phyloP scores from a whole-genome alignment of 37 sponge, comb jelly and placozoan genomes.

The Chondrosia reniformis region DNA sequence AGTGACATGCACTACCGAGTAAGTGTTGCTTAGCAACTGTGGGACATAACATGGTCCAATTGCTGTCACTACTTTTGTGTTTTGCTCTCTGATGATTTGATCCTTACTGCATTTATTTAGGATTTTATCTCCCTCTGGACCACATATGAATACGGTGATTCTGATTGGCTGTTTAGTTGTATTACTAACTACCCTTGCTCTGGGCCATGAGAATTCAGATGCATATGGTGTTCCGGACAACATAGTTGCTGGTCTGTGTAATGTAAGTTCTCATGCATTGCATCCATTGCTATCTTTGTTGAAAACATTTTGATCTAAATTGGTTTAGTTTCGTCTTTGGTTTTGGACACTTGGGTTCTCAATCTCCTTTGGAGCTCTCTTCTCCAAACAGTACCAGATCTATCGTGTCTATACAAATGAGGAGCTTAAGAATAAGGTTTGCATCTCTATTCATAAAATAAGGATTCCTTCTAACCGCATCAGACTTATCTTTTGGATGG shows the following conservation, averaged over 20 bases:
- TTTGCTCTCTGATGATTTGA: too few species aligned
- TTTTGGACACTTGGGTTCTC: conserved; percentile 65
- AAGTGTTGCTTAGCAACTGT: conserved; percentile 18
- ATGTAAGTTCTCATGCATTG: not conserved
- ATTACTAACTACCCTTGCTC: conserved; percentile 28
- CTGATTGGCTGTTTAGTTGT: conserved; percentile 50
- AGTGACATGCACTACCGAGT: conserved; percentile 53
- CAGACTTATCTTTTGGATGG: too few species aligned
- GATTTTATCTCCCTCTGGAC: too few species aligned
- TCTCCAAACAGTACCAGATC: conserved; percentile 71
- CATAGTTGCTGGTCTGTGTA: not conserved
- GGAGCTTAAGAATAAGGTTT: conserved; percentile 17
- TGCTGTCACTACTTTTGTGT: too few species aligned
- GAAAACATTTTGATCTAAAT: too few species aligned
- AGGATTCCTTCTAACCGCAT: too few species aligned
- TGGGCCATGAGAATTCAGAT: conserved; percentile 11
- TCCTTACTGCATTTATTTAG: too few species aligned
- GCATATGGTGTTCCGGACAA: not conserved
- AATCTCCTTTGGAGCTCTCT: conserved; percentile 76
- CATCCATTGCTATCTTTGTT: not conserved
- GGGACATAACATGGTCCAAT: not conserved
- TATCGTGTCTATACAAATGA: conserved; percentile 65
- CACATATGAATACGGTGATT: conserved; percentile 52
- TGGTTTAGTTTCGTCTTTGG: conserved; percentile 71
- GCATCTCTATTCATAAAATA: not conserved